Base-by-base conservation (phyloP, 2,888 invertebrate genomes). In the Ptilodon capucinus region DNA sequence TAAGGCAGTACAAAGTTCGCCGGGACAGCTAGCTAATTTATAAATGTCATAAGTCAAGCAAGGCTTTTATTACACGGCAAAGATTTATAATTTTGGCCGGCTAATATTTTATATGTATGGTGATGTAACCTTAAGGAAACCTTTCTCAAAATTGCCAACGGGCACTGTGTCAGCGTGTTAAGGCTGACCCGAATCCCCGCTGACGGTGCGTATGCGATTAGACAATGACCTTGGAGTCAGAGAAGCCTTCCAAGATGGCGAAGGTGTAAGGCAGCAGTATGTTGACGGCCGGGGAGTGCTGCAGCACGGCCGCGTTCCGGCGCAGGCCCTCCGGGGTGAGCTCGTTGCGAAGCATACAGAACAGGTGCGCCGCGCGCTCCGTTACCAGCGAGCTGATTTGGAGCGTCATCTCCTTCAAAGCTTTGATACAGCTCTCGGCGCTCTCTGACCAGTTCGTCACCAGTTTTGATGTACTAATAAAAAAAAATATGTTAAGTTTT, bases 221-320 rank as follows among this genome's bases (percentile, higher is more conserved):
- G 19, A 11, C 1, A 35, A 54, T 40, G 76, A 96, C 96, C 91
- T 95, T 94, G 0, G 97, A 95, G 85, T 98, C 98, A 44, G 95
- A 95, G 54, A 93, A 84, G 34, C 97, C 92, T 14, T 97, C 96
- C 56, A 98, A 93, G 71, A 97, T 96, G 6, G 97, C 97, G 71
- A 97, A 92, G 13, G 97, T 94, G 52, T 96, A 92, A 0, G 98
- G 98, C 63, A 98, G 81, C 39, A 98, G 91, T 0, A 95, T 96
- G 30, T 93, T 96, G 73, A 95, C 93, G 60, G 91, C 94, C 43
- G 92, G 89, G 4, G 90, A 86, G n/a, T 77, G 71, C 41, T 91
- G 85, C 51, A 91, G 57, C 40, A 81, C 80, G 0, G 74, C 40
- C 0, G 81, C 78, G 54, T 84, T 86, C 16, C 86, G 67, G 8